Conservation (phyloP, 2,113 vertebrate species). For the Dasyurus viverrinus region DNA sequence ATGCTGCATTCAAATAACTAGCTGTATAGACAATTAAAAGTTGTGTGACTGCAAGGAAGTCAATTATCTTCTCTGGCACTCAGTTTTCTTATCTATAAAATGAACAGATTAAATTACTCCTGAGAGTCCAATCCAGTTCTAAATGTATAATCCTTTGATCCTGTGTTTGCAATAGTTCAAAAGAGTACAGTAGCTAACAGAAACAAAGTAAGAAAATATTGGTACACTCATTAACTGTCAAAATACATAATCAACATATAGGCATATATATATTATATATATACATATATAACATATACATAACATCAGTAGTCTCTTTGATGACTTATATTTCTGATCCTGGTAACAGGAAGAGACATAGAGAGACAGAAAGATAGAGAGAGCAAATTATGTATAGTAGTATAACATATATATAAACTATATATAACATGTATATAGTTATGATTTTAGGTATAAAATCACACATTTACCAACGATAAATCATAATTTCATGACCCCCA, state of each 20-base stretch:
- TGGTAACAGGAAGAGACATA: not conserved
- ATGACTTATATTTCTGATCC: not conserved
- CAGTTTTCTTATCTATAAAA: not conserved
- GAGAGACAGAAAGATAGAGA: not conserved
- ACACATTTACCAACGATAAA: too few species aligned
- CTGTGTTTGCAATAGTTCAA: not conserved
- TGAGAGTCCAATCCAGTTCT: not conserved
- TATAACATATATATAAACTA: too few species aligned
- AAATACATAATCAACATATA: not conserved
- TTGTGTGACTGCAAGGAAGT: not conserved
- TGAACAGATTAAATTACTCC: not conserved
- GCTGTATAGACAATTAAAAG: not conserved
- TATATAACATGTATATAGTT: too few species aligned
- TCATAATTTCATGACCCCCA: too few species aligned
- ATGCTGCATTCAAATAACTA: not conserved
- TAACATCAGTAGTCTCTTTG: not conserved
- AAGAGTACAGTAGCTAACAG: slow-evolving; percentile 4
- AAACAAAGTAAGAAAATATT: slow-evolving; percentile 9
- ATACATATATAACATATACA: too few species aligned
- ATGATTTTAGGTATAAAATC: too few species aligned
- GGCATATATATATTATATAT: too few species aligned
- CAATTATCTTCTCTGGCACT: not conserved
- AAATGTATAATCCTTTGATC: not conserved
- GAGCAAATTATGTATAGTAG: too few species aligned
- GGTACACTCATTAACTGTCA: slow-evolving; percentile 23